Base-by-base conservation (phyloP, 2,797 vertebrate genomes). In the Acomys russatus region DNA sequence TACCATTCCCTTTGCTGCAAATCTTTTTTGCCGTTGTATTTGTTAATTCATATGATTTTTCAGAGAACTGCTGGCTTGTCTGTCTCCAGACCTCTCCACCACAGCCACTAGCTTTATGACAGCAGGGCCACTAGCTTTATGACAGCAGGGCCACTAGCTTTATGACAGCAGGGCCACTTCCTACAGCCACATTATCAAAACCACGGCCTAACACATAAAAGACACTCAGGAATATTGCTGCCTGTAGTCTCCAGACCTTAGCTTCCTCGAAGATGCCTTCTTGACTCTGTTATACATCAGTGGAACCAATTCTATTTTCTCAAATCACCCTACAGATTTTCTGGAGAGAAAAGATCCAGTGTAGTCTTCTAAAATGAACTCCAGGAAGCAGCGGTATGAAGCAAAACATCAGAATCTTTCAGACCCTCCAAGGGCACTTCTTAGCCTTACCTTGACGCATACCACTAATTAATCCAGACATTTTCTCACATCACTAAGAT, bases 41-140 rank as follows among this genome's bases (percentile, higher is more conserved):
- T 59, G 61, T 88, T 95, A 93, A 94, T 90, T 90, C 61, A 11
- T 92, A 92, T 25, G 33, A 88, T 87, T 76, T 91, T 96, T 95
- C 91, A 92, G 44, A 70, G 80, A 97, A 91, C n/a, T 87, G 51
- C 94, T 94, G 82, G 90, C 86, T 78, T 85, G 35, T 87, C 2
- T 73, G 8, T 56, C 77, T 93, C 38, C 38, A 91, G 30, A 54
- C 20, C 25, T 82, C 56, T 82, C 64, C 30, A 66, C 64, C 79
- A 94, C 44, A 94, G 38, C 1, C 61, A 89, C 64, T 88, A 92
- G 74, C 49, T 85, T 96, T 92, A 68, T n/a, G 44, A 82, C 66
- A 80, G n/a, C 2, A 88, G 33, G 66, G 6, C 20, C 12, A 44
- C 28, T 84, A n/a, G n/a, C n/a, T n/a, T n/a, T n/a, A n/a, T n/a